These are phyloP conservation scores for Fistularia commersonii DNA, from an alignment of 2,797 vertebrate species.

Conservation along the genomic window DNA sequence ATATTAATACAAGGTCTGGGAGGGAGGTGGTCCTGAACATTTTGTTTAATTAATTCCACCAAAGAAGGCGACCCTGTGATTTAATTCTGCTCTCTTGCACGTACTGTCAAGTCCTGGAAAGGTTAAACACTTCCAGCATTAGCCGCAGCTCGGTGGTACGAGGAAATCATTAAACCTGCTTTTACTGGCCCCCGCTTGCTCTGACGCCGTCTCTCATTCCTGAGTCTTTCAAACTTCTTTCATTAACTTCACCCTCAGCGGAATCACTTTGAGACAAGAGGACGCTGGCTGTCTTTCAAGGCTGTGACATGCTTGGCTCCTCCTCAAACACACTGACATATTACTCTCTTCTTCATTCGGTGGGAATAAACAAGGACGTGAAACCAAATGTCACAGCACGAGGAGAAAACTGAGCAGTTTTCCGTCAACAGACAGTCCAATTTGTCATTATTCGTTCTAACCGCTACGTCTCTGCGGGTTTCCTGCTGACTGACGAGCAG, in stretches of 20 bases:
- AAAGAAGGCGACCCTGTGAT: too few relatives aligned
- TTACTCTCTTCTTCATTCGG: constrained; percentile 30
- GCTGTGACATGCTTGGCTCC: constrained; percentile 37
- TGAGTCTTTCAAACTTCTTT: constrained; percentile 31
- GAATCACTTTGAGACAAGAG: constrained; percentile 25
- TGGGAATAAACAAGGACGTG: constrained; percentile 44
- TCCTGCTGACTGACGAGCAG: constrained; percentile 19
- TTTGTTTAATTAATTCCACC: too few relatives aligned
- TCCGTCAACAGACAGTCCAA: constrained; percentile 11
- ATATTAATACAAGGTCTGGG: too few relatives aligned
- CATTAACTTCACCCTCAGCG: constrained; percentile 31
- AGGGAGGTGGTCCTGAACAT: too few relatives aligned
- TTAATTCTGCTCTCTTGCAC: too few relatives aligned
- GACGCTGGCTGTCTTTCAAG: constrained; percentile 54
- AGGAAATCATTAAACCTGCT: too few relatives aligned
- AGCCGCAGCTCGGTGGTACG: too few relatives aligned
- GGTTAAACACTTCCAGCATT: too few relatives aligned
- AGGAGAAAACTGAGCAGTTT: constrained; percentile 30
- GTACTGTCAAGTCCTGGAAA: too few relatives aligned
- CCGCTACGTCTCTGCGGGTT: constrained; percentile 6
- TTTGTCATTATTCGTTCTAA: constrained; percentile 34
- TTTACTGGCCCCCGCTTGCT: too few relatives aligned
- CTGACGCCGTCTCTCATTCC: constrained; percentile 4
- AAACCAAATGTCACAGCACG: constrained; percentile 29
- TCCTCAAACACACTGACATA: constrained; percentile 24